Evolutionary conservation across 1,140 invertebrate species (phyloP).

Genomic region (Pogonomyrmex californicus): DNA sequence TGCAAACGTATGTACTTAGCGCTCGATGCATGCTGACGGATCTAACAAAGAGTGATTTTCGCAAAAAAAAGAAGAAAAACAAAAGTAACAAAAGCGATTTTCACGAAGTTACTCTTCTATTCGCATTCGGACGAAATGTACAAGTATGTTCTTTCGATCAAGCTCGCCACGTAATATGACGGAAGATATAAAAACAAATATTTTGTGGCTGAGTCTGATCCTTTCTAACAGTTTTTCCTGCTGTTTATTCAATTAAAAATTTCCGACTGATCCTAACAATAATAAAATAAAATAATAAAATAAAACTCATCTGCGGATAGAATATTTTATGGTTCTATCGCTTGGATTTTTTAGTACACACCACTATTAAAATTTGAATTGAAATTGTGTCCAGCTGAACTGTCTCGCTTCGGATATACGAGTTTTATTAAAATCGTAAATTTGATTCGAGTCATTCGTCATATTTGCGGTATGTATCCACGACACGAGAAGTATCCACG

Average conservation of each 20-base stretch:
- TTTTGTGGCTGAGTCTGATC: neutral
- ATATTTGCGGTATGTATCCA: slow-evolving; percentile 51
- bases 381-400: neutral
- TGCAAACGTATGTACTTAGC: neutral
- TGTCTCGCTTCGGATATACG: neutral
- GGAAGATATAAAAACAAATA: slow-evolving; percentile 7
- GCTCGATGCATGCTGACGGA: neutral
- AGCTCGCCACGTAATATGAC: too few relatives aligned
- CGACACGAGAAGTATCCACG: slow-evolving; percentile 19
- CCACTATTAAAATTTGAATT: neutral
- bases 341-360: neutral
- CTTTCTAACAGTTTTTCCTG: neutral
- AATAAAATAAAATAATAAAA: slow-evolving; percentile 22
- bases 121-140: neutral
- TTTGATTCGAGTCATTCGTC: slow-evolving; percentile 51
- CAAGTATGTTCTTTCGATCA: neutral
- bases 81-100: neutral
- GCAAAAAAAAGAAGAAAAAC: too few relatives aligned
- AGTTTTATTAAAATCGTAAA: slow-evolving; percentile 56
- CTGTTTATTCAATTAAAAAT: slow-evolving; percentile 17
- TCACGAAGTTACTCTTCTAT: slow-evolving; percentile 43
- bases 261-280: neutral
- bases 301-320: neutral
- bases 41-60: neutral
- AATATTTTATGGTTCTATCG: slow-evolving; percentile 1